A percentile compares a stretch with the other conserved stretches of the same genome.
phyloP scores from a whole-genome alignment of 2,113 vertebrate species.

The Vulpes ferrilata region DNA sequence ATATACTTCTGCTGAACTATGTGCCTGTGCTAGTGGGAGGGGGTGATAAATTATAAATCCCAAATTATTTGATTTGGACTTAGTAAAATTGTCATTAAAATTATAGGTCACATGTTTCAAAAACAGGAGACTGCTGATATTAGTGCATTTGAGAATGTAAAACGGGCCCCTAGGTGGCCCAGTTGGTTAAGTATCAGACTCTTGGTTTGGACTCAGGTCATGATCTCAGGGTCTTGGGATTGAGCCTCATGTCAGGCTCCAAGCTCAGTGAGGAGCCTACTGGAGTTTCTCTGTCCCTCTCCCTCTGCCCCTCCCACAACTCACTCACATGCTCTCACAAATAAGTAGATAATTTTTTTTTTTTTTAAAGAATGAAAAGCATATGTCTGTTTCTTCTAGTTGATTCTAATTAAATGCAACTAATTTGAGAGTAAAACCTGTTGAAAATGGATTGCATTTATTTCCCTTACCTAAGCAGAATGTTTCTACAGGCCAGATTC shows the following conservation, averaged over 20 bases:
- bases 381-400: background rate
- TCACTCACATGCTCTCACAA: background rate
- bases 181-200: background rate
- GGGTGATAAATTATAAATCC: background rate
- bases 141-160: background rate
- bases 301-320: background rate
- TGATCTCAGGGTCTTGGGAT: background rate
- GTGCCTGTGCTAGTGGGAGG: background rate
- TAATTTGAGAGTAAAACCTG: slow-evolving; percentile 1
- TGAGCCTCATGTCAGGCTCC: background rate
- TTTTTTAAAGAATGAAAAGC: background rate
- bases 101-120: background rate
- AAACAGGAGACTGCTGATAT: background rate
- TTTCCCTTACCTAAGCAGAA: background rate
- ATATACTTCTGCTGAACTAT: background rate
- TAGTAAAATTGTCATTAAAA: slow-evolving; percentile 13
- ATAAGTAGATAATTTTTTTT: background rate
- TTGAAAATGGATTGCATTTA: background rate
- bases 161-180: background rate
- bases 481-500: background rate
- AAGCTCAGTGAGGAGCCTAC: background rate
- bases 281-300: background rate
- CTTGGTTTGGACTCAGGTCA: background rate
- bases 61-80: background rate
- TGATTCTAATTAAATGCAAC: background rate